A percentile compares a stretch with the other conserved stretches of the same genome.
These are phyloP conservation scores for Trichopoda pennipes DNA, from an alignment of 2,888 invertebrate genomes.

Conservation along the genomic window DNA sequence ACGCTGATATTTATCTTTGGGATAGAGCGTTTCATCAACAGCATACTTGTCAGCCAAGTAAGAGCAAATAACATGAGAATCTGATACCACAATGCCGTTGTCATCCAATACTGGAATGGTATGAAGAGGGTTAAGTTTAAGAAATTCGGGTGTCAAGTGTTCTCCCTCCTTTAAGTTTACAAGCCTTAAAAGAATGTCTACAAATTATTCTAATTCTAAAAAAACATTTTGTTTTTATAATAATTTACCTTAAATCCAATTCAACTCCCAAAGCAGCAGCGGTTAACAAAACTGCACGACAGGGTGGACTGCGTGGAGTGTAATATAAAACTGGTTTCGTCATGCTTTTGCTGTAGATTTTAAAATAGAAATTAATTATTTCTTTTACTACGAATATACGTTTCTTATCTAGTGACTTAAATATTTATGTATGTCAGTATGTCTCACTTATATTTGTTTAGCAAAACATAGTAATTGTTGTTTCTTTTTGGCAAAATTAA, in stretches of 20 bases:
- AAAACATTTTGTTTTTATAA: not conserved
- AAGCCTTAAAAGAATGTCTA: constrained; percentile 1
- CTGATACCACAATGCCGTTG: constrained; percentile 76
- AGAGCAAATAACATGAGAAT: constrained; percentile 82
- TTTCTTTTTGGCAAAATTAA: not conserved
- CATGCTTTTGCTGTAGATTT: constrained; percentile 70
- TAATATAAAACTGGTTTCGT: constrained; percentile 83
- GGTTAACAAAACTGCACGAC: constrained; percentile 84
- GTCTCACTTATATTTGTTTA: not conserved
- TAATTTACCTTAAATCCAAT: constrained; percentile 82
- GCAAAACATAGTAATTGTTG: constrained; percentile 19
- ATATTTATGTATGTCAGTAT: not conserved
- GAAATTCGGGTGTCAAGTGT: constrained; percentile 76
- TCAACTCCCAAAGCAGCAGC: constrained; percentile 85
- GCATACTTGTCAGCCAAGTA: constrained; percentile 83
- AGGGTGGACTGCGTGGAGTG: constrained; percentile 84
- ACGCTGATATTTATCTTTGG: constrained; percentile 82
- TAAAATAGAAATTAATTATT: constrained; percentile 1
- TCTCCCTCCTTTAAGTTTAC: constrained; percentile 74
- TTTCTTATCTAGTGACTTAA: not conserved
- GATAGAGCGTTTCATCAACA: constrained; percentile 82
- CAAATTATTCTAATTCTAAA: not conserved
- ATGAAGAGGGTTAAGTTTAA: constrained; percentile 84
- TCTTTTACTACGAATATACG: not conserved
- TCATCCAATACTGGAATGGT: constrained; percentile 79